These are phyloP conservation scores for Aspidapion aeneum DNA, from an alignment of 2,888 invertebrate species.

Conservation along the genomic window DNA sequence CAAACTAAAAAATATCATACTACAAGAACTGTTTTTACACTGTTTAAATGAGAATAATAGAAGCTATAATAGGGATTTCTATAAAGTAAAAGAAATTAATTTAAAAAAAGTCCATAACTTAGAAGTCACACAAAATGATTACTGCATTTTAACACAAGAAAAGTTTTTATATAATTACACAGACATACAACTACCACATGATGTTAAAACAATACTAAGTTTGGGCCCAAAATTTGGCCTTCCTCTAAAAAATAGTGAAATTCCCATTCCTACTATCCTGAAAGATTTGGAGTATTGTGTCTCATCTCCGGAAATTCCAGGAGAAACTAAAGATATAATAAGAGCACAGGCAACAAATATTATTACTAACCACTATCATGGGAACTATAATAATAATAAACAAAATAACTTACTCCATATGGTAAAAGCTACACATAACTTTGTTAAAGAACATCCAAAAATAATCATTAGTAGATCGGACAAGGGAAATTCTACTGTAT, in stretches of 20 bases:
- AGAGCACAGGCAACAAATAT: neutral
- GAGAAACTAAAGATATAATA: neutral
- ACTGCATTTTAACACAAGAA: too few species aligned
- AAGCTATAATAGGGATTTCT: too few species aligned
- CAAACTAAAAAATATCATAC: too few species aligned
- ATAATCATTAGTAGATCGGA: too few species aligned
- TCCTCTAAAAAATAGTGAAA: neutral
- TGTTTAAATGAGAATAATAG: too few species aligned
- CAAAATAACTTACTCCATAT: too few species aligned
- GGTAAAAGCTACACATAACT: neutral
- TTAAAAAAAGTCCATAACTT: too few species aligned
- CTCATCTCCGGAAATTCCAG: neutral
- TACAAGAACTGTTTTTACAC: too few species aligned
- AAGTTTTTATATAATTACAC: neutral
- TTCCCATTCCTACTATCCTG: neutral
- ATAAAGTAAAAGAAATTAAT: too few species aligned
- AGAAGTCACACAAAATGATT: too few species aligned
- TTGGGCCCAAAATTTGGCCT: neutral
- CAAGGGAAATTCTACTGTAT: neutral
- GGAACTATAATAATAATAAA: too few species aligned
- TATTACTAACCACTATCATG: neutral
- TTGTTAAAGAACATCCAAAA: too few species aligned
- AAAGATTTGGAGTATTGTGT: neutral
- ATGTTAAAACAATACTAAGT: neutral
- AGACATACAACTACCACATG: neutral